Base-by-base conservation (phyloP, 2,888 invertebrate species). In the Fissipunctia ypsillon region DNA sequence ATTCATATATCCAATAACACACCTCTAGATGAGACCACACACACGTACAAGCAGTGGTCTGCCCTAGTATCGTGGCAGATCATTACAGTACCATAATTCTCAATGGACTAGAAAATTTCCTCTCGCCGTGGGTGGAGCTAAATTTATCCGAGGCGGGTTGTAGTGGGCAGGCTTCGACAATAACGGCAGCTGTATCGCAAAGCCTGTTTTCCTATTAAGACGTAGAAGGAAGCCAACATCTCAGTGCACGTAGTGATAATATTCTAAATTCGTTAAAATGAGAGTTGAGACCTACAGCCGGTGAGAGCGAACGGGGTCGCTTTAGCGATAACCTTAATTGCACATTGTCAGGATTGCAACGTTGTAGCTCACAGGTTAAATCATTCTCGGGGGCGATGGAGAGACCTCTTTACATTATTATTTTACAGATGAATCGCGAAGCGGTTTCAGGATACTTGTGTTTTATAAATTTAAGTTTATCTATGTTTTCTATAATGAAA, bases 61-160 rank as follows among this genome's bases (percentile, higher is more conserved):
- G n/a, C n/a, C n/a, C n/a, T n/a, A n/a, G n/a, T n/a, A n/a, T n/a
- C n/a, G n/a, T n/a, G n/a, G n/a, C n/a, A n/a, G n/a, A n/a, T n/a
- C n/a, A n/a, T n/a, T n/a, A n/a, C n/a, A n/a, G 41, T 74, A 43
- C 63, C 65, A 75, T 78, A 81, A 74, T 75, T 80, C 71, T 84
- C 86, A 90, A 87, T 88, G 87, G 87, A 85, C 88, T 88, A 91
- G 90, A 91, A 91, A 90, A 88, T 88, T 84, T 80, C 74, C 82
- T 78, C 84, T 81, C 77, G 64, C 71, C 80, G 92, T 92, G 90
- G 91, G 91, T 88, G 90, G 91, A 81, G 90, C 90, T 93, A 92
- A 88, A 90, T 92, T 89, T 92, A 90, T 85, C 85, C 83, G 63
- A 76, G 76, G 81, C 74, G 78, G 77, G 80, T 74, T 76, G 66